These are phyloP conservation scores for Hoplostethus atlanticus DNA, from an alignment of 2,797 vertebrate species.

Conservation along the genomic window DNA sequence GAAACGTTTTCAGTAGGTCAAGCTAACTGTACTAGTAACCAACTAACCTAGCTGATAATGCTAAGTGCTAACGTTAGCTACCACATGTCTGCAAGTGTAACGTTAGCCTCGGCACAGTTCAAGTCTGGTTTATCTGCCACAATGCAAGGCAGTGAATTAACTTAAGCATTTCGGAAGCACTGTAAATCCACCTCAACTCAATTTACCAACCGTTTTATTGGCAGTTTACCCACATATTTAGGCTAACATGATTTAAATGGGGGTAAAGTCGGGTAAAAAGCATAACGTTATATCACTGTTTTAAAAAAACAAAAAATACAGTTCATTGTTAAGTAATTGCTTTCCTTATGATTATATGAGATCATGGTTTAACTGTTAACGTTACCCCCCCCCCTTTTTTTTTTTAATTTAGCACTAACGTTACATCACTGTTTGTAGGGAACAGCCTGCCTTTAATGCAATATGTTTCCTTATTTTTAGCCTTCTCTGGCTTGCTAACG, in stretches of 20 bases:
- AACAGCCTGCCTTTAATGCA: no score
- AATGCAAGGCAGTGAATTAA: neutral
- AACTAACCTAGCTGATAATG: conserved; percentile 49
- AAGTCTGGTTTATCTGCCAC: neutral
- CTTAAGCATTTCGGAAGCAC: neutral
- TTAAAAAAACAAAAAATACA: no score
- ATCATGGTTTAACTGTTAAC: no score
- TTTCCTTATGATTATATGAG: no score
- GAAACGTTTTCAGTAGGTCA: neutral
- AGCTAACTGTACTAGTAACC: neutral
- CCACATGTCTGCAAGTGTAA: conserved; percentile 65
- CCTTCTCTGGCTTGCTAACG: no score
- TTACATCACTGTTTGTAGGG: no score
- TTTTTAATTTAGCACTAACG: no score
- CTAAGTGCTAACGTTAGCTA: conserved; percentile 70
- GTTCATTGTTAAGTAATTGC: no score
- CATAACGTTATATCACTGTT: no score
- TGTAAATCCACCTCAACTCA: neutral
- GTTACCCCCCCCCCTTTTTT: no score
- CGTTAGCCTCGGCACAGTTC: neutral
- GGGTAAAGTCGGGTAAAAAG: neutral
- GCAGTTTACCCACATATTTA: accelerated
- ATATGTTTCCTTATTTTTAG: no score
- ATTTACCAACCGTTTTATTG: accelerated
- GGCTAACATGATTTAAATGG: neutral